Evolutionary conservation across 2,888 invertebrate genomes (phyloP), one percentile per base, ranked within the genome.

Genomic region (Ichneumoninae sp.): DNA sequence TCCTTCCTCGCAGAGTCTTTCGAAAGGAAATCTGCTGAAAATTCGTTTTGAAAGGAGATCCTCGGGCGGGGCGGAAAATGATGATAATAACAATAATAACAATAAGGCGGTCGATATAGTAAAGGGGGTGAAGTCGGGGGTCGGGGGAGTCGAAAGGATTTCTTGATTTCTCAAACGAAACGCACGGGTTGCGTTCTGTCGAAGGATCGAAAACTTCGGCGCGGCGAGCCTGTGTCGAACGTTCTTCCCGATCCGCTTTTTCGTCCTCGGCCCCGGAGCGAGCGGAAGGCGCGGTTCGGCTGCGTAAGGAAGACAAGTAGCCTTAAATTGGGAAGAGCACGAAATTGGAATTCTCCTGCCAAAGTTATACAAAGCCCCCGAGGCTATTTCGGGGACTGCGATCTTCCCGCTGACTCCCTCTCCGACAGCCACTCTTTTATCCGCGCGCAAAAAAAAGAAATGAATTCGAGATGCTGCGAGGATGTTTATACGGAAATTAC

Each of bases 301-400:
- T 52, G 60, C 75, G 80, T 79, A 86, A 87, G 83, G 86, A 89
- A 91, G 90, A 92, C 91, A 91, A 91, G 92, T 90, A 91, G 90
- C 87, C 89, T 91, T 88, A 92, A 92, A 92, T 92, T 91, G 92
- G 85, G 90, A 90, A 90, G 91, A 90, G 89, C 85, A 88, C 89
- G 89, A 91, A 91, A 92, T 92, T 92, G 92, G 89, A 92, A 92
- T 92, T 92, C 91, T 91, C 90, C 89, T 89, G 89, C 88, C 89
- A 90, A 91, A 92, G 87, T 91, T 90, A 84, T 80, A 85, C 79
- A 85, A 79, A 85, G 85, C 85, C 87, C 62, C 36, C 54, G 50
- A 77, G 82, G 86, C 85, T 87, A 80, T 84, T 86, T 79, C 71
- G 36, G 47, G 36, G 69, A 79, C 79, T 77, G 71, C 71, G 52